Evolutionary conservation across 2,797 vertebrate genomes (phyloP).

Genomic region (Adrianichthys oophorus): DNA sequence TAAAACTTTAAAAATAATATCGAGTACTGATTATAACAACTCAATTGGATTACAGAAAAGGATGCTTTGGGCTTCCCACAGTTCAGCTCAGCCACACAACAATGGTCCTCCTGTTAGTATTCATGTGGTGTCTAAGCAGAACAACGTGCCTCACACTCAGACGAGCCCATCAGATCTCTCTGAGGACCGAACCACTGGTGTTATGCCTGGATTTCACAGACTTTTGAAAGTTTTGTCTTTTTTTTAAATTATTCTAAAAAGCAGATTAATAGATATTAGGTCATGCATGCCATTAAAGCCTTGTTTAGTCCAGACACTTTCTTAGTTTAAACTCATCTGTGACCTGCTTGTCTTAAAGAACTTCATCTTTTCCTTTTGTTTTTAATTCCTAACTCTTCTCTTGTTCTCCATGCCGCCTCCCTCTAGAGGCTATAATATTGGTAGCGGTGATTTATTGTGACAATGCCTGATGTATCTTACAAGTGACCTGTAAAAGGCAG

Average conservation of each 20-base stretch:
- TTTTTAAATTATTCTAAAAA: conserved; percentile 15
- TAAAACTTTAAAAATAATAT: too few species aligned
- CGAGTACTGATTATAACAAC: conserved; percentile 15
- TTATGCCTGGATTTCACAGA: not conserved
- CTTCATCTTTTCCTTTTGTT: conserved; percentile 11
- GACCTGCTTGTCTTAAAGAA: conserved; percentile 12
- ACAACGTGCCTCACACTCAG: conserved; percentile 48
- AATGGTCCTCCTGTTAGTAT: conserved; percentile 79
- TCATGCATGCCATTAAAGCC: conserved; percentile 31
- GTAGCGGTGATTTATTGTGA: conserved; percentile 57
- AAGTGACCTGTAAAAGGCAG: conserved; percentile 61
- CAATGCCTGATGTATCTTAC: conserved; percentile 47
- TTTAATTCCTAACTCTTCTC: conserved; percentile 1
- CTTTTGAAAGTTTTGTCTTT: not conserved
- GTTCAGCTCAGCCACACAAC: conserved; percentile 68
- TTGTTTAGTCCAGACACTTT: conserved; percentile 61
- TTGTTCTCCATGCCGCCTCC: not conserved
- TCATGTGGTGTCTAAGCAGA: conserved; percentile 72
- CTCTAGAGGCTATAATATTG: conserved; percentile 36
- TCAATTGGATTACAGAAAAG: conserved; percentile 35
- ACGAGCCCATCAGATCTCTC: conserved; percentile 40
- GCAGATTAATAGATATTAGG: conserved; percentile 36
- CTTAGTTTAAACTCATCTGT: conserved; percentile 33
- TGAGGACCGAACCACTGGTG: conserved; percentile 12
- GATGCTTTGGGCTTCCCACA: conserved; percentile 61